These are phyloP conservation scores for Coelopa frigida DNA, from an alignment of 1,140 invertebrate genomes.

Conservation along the genomic window DNA sequence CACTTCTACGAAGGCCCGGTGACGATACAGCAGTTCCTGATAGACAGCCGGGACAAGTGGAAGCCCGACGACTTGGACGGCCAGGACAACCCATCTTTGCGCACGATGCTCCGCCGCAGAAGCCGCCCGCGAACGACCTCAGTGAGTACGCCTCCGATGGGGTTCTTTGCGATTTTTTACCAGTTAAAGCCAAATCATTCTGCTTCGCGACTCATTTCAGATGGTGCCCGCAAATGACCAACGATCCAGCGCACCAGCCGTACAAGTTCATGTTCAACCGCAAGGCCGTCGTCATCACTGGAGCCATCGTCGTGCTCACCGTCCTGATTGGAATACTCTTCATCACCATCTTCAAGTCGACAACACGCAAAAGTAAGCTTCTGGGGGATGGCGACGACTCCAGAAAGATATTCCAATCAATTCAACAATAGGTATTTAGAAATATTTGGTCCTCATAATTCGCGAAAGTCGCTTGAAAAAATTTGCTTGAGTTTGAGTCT, in stretches of 20 bases:
- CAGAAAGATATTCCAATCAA: slow-evolving; percentile 44
- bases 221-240: slow-evolving; percentile 3
- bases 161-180: slow-evolving; percentile 1
- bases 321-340: slow-evolving; percentile 18
- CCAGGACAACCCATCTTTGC: slow-evolving; percentile 34
- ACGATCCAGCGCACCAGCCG: background rate
- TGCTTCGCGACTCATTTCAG: slow-evolving; percentile 9
- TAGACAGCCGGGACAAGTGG: slow-evolving; percentile 40
- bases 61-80: slow-evolving; percentile 22
- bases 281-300: slow-evolving; percentile 28
- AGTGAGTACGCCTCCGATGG: too few relatives aligned
- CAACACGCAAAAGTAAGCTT: slow-evolving; percentile 32
- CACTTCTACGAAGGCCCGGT: slow-evolving; percentile 59
- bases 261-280: slow-evolving; percentile 17
- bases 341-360: background rate
- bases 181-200: background rate
- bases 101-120: slow-evolving; percentile 3
- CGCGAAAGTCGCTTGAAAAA: slow-evolving; percentile 3
- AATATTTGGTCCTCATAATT: slow-evolving; percentile 5
- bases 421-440: slow-evolving; percentile 42
- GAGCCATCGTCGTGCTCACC: slow-evolving; percentile 22
- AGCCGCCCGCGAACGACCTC: too few relatives aligned
- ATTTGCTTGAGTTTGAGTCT: slow-evolving; percentile 2
- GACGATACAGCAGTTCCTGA: slow-evolving; percentile 57
- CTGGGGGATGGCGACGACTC: slow-evolving; percentile 41